Evolutionary conservation across 2,888 invertebrate genomes (phyloP), one percentile per base, ranked within the genome.

Genomic region (Caradrina kadenii): DNA sequence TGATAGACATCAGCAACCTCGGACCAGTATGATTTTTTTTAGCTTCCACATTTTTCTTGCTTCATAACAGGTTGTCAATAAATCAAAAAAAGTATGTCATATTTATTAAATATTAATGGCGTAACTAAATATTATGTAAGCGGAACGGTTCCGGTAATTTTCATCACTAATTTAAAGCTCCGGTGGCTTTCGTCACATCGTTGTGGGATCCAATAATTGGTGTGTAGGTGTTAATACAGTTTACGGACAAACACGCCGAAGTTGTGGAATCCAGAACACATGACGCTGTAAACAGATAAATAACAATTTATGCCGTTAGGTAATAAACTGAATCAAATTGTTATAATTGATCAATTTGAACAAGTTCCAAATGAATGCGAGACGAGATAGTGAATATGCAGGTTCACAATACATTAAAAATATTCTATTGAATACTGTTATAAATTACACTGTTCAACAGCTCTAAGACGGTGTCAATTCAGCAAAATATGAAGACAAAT

Each of bases 401-500:
- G 45, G 21, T 60, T 56, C 53, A 69, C 19, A 54, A 49, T 70
- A 55, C 49, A 63, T 61, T 63, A 55, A 21, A 45, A 63, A 53
- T 3, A 26, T 26, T 52, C 50, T 69, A 76, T 73, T 59, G 54
- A 54, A 64, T 69, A 48, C 39, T 54, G 39, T 22, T 49, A 62
- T 60, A 70, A 75, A 73, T 79, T 72, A 53, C 58, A 72, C 49
- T 67, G n/a, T 72, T 69, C 70, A 73, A 56, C 22, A 65, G 66
- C 61, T 68, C 49, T 63, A 71, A 64, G 45, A 62, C n/a, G 53
- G 26, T 69, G 62, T 67, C 79, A 73, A 85, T 88, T 84, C 83
- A 86, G 77, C 82, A 78, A 86, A 87, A 89, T 90, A 91, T 84
- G 90, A 90, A 91, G 93, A 94, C 91, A 94, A 94, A 94, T 95